These are phyloP conservation scores for Penaeus indicus DNA, from an alignment of 1,140 invertebrate species.

Conservation along the genomic window DNA sequence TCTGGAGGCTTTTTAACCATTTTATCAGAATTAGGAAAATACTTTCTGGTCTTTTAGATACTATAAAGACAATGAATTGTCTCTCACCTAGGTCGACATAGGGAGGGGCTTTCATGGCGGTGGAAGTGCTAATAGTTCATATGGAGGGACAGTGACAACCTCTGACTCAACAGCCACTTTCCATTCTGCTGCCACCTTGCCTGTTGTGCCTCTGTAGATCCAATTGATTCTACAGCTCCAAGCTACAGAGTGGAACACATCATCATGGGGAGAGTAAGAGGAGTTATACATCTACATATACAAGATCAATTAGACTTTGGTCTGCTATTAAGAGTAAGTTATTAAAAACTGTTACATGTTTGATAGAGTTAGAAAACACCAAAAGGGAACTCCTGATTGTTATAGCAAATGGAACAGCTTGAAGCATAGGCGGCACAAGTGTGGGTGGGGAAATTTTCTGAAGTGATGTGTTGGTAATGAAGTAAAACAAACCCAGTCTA, in stretches of 20 bases:
- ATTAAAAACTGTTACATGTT: background rate
- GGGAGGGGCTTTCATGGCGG: background rate
- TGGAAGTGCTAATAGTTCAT: constrained; percentile 26
- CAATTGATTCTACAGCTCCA: constrained; percentile 44
- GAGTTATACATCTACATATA: constrained; percentile 53
- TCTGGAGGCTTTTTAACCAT: too few species aligned
- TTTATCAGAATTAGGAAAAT: too few species aligned
- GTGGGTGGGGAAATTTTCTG: too few species aligned
- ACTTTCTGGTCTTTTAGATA: too few species aligned
- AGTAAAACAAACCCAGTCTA: too few species aligned
- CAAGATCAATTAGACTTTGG: constrained; percentile 53
- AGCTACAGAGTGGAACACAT: constrained; percentile 59
- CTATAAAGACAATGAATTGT: background rate
- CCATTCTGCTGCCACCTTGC: constrained; percentile 57
- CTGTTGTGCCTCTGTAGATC: constrained; percentile 56
- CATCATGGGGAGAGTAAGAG: constrained; percentile 50
- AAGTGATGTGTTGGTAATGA: too few species aligned
- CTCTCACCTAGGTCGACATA: constrained; percentile 30
- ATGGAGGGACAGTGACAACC: constrained; percentile 56
- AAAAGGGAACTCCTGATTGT: too few species aligned
- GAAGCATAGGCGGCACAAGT: too few species aligned
- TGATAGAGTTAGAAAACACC: too few species aligned
- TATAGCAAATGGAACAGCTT: too few species aligned
- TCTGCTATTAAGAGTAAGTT: constrained; percentile 52
- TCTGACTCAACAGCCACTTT: constrained; percentile 56